These are phyloP conservation scores for Micropoecilia bifurca DNA, from an alignment of 2,797 vertebrate genomes.

Conservation along the genomic window DNA sequence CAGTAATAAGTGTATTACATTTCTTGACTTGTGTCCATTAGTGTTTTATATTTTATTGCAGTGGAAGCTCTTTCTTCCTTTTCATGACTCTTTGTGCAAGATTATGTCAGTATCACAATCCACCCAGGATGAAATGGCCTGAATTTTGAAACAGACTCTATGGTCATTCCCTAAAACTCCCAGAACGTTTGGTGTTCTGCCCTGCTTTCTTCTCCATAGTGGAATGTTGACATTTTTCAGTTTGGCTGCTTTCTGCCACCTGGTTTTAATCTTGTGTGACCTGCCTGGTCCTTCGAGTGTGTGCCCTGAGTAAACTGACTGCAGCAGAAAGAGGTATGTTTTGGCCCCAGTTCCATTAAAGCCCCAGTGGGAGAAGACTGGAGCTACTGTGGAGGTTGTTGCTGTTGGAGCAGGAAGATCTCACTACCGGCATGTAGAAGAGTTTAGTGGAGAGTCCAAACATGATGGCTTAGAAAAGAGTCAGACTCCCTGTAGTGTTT, in stretches of 20 bases:
- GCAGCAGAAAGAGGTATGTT: not conserved
- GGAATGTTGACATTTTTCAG: not conserved
- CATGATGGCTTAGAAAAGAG: not conserved
- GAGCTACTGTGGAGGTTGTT: slow-evolving; percentile 2
- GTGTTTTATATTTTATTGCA: not conserved
- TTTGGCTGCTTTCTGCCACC: not conserved
- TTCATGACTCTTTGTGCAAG: not conserved
- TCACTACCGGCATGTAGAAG: not conserved
- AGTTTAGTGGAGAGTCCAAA: not conserved
- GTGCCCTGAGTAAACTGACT: too few relatives aligned
- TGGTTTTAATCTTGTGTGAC: not conserved
- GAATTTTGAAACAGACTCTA: not conserved
- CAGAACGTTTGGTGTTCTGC: not conserved
- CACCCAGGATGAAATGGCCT: not conserved
- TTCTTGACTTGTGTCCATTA: not conserved
- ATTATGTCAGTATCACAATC: not conserved
- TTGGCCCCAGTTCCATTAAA: not conserved
- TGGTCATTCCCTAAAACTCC: not conserved
- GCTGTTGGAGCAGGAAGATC: not conserved
- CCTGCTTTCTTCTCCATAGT: not conserved
- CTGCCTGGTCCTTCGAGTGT: not conserved
- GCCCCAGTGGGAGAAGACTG: not conserved
- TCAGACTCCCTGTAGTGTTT: not conserved
- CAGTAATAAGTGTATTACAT: not conserved
- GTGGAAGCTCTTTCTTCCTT: not conserved